Percentiles rank a stretch among this genome's conserved stretches.
Conservation (phyloP, 2,113 vertebrate species). For the Raja brachyura region DNA sequence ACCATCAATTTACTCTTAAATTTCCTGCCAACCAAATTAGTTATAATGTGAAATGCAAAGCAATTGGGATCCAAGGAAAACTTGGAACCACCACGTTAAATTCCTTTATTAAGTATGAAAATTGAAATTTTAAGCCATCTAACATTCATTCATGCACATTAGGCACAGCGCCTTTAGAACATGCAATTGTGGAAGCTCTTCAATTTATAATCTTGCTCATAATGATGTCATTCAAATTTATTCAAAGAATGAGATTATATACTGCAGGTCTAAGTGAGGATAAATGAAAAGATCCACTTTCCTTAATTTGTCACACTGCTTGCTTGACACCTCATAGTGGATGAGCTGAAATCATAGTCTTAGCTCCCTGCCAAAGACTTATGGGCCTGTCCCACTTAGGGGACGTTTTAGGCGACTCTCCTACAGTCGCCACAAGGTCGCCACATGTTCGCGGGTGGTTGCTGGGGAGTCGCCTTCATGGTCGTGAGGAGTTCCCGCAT, state of each 20-base stretch:
- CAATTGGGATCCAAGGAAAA: neutral
- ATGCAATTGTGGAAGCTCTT: neutral
- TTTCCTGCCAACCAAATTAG: neutral
- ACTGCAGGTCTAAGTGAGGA: neutral
- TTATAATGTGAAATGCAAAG: neutral
- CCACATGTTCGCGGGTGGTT: no score
- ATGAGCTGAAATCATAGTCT: neutral
- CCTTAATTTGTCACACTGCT: neutral
- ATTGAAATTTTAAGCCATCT: constrained; percentile 14
- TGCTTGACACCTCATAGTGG: neutral
- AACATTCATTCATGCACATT: neutral
- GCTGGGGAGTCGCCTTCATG: no score
- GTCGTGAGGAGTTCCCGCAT: no score
- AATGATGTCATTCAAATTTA: neutral
- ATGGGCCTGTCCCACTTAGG: neutral
- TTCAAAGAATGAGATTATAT: neutral
- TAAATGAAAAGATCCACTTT: neutral
- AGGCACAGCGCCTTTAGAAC: neutral
- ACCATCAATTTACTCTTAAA: neutral
- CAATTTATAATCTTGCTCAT: neutral
- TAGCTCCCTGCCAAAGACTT: neutral
- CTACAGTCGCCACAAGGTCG: no score
- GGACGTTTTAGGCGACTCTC: no score
- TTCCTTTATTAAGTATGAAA: neutral
- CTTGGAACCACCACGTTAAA: neutral